Percentiles rank a stretch among this genome's conserved stretches.
phyloP scores from a whole-genome alignment of 2,888 invertebrate species.

The Ptilodon capucinus region DNA sequence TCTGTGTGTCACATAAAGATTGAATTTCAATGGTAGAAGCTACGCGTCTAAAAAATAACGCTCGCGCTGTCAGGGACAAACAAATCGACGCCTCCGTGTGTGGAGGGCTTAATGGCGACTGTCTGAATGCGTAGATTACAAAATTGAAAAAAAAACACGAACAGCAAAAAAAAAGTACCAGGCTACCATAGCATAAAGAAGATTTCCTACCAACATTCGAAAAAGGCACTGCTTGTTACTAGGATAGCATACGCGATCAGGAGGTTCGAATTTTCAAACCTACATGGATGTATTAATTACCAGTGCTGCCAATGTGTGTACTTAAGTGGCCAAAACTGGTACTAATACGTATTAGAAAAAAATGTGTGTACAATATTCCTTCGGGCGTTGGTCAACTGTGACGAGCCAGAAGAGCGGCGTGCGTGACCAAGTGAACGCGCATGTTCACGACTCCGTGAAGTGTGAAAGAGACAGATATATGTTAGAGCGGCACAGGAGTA shows the following conservation, averaged over 20 bases:
- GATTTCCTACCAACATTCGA: neutral
- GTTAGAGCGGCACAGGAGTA: neutral
- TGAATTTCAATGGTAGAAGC: no score
- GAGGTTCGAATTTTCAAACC: neutral
- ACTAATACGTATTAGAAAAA: no score
- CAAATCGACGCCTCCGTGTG: no score
- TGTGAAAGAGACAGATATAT: slow-evolving; percentile 11
- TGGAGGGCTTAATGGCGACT: no score
- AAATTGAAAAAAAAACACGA: no score
- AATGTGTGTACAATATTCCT: neutral
- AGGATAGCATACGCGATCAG: neutral
- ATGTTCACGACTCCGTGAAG: slow-evolving; percentile 20
- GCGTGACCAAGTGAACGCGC: slow-evolving; percentile 30
- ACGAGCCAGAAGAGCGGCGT: slow-evolving; percentile 12
- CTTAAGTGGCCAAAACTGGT: neutral
- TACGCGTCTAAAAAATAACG: no score
- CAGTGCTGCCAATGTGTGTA: neutral
- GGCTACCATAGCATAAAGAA: neutral
- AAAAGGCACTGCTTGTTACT: neutral
- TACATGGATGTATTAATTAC: neutral
- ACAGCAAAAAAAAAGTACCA: neutral
- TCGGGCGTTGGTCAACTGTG: slow-evolving; percentile 6
- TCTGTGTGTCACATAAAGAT: no score
- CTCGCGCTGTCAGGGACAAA: no score
- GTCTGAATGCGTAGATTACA: no score